Evolutionary conservation across 35 echinoderm and acorn worm species (phyloP).

Genomic region (Ophiothrix spiculata): DNA sequence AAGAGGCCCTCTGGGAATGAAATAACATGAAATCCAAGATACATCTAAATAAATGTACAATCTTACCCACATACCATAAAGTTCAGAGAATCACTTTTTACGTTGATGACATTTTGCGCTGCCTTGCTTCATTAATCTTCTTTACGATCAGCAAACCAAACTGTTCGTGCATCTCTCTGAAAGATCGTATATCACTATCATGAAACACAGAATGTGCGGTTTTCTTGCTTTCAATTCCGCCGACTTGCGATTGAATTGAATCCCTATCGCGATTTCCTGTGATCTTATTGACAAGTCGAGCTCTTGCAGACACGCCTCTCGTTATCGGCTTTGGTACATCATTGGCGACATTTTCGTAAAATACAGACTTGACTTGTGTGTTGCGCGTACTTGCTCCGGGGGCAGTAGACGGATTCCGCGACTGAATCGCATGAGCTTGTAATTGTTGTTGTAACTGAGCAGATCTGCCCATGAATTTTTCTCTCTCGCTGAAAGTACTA

Average conservation of each 20-base stretch:
- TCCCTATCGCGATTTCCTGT: no score
- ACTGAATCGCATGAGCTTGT: background rate
- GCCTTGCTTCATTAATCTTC: slow-evolving; percentile 78
- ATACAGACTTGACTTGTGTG: slow-evolving; percentile 36
- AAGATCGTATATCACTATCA: slow-evolving; percentile 63
- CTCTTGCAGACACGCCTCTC: slow-evolving; percentile 33
- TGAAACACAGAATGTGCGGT: slow-evolving; percentile 68
- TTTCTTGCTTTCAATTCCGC: slow-evolving; percentile 20
- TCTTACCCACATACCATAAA: no score
- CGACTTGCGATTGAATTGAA: slow-evolving; percentile 9
- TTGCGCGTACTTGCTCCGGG: background rate
- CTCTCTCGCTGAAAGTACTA: background rate
- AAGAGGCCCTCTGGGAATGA: no score
- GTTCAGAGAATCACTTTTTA: background rate
- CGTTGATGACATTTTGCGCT: slow-evolving; percentile 44
- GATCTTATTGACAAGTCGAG: slow-evolving; percentile 31
- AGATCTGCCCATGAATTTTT: slow-evolving; percentile 15
- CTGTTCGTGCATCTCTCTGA: slow-evolving; percentile 87
- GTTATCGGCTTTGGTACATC: slow-evolving; percentile 31
- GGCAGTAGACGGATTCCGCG: slow-evolving; percentile 14
- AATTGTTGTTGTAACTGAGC: slow-evolving; percentile 15
- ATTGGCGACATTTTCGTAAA: slow-evolving; percentile 73
- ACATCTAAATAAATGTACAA: no score
- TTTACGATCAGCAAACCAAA: slow-evolving; percentile 91
- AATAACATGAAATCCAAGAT: no score